A percentile compares a stretch with the other conserved stretches of the same genome.
These are phyloP conservation scores for Diprion similis DNA, from an alignment of 1,140 invertebrate genomes.

Conservation along the genomic window DNA sequence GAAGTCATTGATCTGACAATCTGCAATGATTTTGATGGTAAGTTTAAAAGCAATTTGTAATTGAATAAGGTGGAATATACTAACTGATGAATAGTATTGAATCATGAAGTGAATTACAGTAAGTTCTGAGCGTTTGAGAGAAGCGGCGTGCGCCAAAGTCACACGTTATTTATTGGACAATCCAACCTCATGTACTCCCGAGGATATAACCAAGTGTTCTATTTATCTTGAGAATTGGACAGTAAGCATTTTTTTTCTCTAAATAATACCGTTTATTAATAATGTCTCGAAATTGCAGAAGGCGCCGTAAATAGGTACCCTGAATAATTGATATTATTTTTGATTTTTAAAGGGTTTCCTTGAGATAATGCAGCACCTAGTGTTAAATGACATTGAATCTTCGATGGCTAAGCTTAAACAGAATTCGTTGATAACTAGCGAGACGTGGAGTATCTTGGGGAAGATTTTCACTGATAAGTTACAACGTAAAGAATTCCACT, in stretches of 20 bases:
- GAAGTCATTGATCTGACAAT: slow-evolving; percentile 37
- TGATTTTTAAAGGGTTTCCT: neutral
- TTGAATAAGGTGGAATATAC: too few relatives aligned
- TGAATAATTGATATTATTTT: neutral
- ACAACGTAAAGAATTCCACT: neutral
- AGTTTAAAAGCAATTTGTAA: slow-evolving; percentile 21
- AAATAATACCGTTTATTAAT: neutral
- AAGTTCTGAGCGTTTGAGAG: neutral
- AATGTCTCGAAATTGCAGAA: too few relatives aligned
- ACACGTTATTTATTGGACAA: neutral
- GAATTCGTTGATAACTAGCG: neutral
- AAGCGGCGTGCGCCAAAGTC: neutral
- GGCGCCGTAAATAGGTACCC: neutral
- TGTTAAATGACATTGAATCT: neutral
- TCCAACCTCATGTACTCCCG: neutral
- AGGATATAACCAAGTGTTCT: neutral
- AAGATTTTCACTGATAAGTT: neutral
- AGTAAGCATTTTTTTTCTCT: neutral
- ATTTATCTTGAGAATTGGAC: neutral
- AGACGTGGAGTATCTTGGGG: neutral
- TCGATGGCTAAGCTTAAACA: neutral
- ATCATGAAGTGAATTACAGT: too few relatives aligned
- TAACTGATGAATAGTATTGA: too few relatives aligned
- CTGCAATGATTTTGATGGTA: slow-evolving; percentile 33
- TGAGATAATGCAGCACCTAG: neutral